phyloP scores from a whole-genome alignment of 1,140 invertebrate species.

The Halyomorpha halys region DNA sequence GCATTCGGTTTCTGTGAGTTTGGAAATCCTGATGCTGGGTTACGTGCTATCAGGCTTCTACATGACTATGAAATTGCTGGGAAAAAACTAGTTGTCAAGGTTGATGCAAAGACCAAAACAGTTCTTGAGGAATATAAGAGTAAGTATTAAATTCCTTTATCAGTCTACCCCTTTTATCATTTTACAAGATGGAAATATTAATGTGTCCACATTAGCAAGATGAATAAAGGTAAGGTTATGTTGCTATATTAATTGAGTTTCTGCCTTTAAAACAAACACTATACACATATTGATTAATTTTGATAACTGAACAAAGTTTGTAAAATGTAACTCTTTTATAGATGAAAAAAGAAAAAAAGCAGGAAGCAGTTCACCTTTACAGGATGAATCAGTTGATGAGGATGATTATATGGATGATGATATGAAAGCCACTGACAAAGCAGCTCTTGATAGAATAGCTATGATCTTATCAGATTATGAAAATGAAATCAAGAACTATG shows the following conservation, averaged over 20 bases:
- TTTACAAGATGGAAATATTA: constrained; percentile 6
- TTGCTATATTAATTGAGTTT: not conserved
- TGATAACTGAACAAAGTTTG: not conserved
- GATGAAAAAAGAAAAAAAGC: constrained; percentile 49
- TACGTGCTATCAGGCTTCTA: constrained; percentile 84
- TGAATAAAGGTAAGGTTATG: constrained; percentile 5
- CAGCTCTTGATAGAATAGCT: constrained; percentile 61
- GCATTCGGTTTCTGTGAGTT: constrained; percentile 99
- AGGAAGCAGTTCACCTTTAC: constrained; percentile 45
- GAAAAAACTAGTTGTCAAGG: constrained; percentile 88
- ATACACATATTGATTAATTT: not conserved
- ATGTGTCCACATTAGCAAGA: not conserved
- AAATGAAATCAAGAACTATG: constrained; percentile 60
- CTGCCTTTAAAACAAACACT: too few relatives aligned
- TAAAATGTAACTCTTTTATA: constrained; percentile 29
- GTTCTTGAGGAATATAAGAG: constrained; percentile 84
- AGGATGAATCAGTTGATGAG: constrained; percentile 46
- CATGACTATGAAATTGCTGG: constrained; percentile 90
- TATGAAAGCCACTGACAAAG: constrained; percentile 59
- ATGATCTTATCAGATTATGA: constrained; percentile 73
- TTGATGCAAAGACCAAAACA: constrained; percentile 95
- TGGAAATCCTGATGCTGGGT: constrained; percentile 84
- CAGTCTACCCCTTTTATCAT: constrained; percentile 1
- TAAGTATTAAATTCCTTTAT: constrained; percentile 21
- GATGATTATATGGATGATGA: constrained; percentile 71